Base-by-base conservation (phyloP, 2,888 invertebrate genomes). In the Torymus aiolomorphi region DNA sequence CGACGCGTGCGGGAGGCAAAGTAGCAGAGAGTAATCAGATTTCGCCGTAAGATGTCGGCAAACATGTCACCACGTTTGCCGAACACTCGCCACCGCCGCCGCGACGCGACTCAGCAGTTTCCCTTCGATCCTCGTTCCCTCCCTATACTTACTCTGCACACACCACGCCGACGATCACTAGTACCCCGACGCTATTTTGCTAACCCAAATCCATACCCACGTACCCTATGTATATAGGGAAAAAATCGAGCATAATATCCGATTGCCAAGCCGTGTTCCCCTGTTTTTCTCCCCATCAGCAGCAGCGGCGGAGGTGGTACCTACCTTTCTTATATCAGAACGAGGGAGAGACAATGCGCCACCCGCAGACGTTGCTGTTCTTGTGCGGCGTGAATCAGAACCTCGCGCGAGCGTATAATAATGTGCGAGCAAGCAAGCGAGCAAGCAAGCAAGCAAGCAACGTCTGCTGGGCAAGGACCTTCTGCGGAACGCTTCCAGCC, bases 31-130 rank as follows among this genome's bases (percentile, higher is more conserved):
- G 84, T 88, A 86, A 87, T 88, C 84, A 88, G 86, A 87, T 88
- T 88, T 86, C 83, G 79, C 82, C n/a, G 82, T 84, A 84, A 87
- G 86, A 86, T 80, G 86, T 84, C 82, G 80, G 87, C 84, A 88
- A 88, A 88, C 82, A 82, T 76, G 71, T 71, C 76, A 66, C 71
- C 59, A 56, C 82, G 84, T 85, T 84, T 85, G 78, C 84, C 82
- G 80, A 85, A 84, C 84, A 85, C 84, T 85, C 77, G 75, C 70
- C 79, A 31, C 31, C 31, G 31, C 24, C 24, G 52, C 56, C 59
- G 18, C 51, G 14, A 4, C 18, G 5, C 56, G 49, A 62, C 65
- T 62, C 62, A 10, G 49, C 71, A 67, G 18, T 57, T 67, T 42
- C n/a, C 62, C 62, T n/a, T 31, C 51, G 20, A 24, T 71, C 5